Base-by-base conservation (phyloP, 2,797 vertebrate species). In the Eutrigla gurnardus region DNA sequence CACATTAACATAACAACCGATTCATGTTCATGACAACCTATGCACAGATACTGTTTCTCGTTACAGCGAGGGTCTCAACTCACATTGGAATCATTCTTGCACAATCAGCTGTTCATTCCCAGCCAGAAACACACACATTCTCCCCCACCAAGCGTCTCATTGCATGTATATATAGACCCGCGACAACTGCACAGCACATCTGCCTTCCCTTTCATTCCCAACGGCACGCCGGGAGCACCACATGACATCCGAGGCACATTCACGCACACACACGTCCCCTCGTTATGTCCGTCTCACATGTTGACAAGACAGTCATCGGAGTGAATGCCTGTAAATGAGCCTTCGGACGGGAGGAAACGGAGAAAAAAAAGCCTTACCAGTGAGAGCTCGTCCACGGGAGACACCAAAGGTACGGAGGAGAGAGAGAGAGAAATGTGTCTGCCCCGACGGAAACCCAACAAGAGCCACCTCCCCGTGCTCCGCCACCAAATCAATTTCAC, bases 401-500 rank as follows among this genome's bases (percentile, higher is more conserved):
- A 87, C 80, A 70, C 78, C 66, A 43, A 25, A 67, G 9, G 65
- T 62, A 83, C 58, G 10, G 69, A 74, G 75, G 25, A 25, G 25
- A 25, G 25, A 25, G 25, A 77, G 73, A 80, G 85, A 86, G 82
- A 81, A 83, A 78, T 79, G 81, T 86, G 81, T 77, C 84, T 82
- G 81, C 72, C 72, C 74, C 47, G 67, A 83, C 59, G 87, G 95
- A 95, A 93, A 90, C 93, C 93, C 90, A 84, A 85, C 82, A 89
- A 90, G 91, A 89, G 89, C 70, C 94, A 91, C 92, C 95, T 93
- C 95, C 92, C 92, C 73, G 91, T 91, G 94, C 91, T 89, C 93
- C 89, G 92, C 95, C 92, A 93, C 92, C 91, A 95, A 97, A 97
- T 96, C 96, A 96, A 96, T 98, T 97, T 98, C 96, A 97, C 96